Base-by-base conservation (phyloP, 1,140 invertebrate genomes). In the Drosophila mayri region DNA sequence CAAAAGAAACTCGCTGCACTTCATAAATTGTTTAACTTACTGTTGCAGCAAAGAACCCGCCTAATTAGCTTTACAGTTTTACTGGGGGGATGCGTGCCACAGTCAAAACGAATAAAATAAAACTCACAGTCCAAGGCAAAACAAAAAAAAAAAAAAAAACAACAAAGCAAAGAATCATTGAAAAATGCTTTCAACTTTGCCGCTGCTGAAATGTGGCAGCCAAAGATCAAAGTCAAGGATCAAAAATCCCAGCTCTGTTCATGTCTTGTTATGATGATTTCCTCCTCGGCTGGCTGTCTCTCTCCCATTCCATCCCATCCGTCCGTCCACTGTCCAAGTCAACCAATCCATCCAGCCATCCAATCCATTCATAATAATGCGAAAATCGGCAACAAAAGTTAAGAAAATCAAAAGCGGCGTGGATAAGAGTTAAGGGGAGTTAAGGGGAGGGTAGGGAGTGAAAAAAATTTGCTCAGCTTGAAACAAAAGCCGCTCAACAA, bases 181-280 rank as follows among this genome's bases (percentile, higher is more conserved):
- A 80, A 52, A 63, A 64, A 83, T 84, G 80, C 84, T 88, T 88
- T 88, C 68, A 88, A 90, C 84, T 88, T 71, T 71, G 61, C 84
- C 85, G 85, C 66, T 50, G 49, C 43, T 59, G 61, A 76, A 70
- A 77, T 75, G 80, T 79, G 81, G 76, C 81, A 85, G 82, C 82
- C 67, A 75, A 90, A 81, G 81, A 90, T 88, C 85, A 88, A 88
- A 90, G 85, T 81, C 85, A 88, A 88, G 85, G 84, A 88, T 90
- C 86, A 74, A 76, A 80, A 88, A 73, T 55, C 73, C 79, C 65
- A 57, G 32, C 49, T 54, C 74, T 52, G 73, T 78, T 77, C 74
- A 58, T 72, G 66, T 70, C 86, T 88, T 88, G 85, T 90, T 88
- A 90, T 90, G 85, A 88, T 85, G 78, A 90, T 79, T 82, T 86